These are phyloP conservation scores for Apoderus coryli DNA, from an alignment of 2,888 invertebrate species.

Conservation along the genomic window DNA sequence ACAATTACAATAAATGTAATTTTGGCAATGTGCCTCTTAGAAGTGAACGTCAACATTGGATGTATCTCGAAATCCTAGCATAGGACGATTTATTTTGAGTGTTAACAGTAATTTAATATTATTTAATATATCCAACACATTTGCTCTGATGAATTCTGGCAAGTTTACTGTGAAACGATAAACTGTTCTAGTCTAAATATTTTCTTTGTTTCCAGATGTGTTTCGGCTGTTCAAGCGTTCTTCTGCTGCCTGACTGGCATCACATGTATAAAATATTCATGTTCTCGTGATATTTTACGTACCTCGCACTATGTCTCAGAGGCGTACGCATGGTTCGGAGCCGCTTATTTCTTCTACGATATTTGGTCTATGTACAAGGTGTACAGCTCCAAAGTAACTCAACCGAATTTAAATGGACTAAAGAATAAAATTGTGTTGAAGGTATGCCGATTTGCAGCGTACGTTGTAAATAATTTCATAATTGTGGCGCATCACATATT, in stretches of 20 bases:
- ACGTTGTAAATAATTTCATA: conserved; percentile 45
- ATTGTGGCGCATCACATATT: conserved; percentile 62
- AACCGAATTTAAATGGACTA: conserved; percentile 12
- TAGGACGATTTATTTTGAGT: no score
- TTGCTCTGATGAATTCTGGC: no score
- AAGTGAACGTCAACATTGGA: no score
- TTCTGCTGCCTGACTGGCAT: conserved; percentile 52
- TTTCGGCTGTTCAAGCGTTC: conserved; percentile 57
- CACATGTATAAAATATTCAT: conserved; percentile 52
- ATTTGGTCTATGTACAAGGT: conserved; percentile 70
- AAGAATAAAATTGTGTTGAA: conserved; percentile 13
- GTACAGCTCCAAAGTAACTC: conserved; percentile 28
- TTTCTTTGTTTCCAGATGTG: conserved; percentile 42
- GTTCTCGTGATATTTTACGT: conserved; percentile 49
- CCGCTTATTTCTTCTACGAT: conserved; percentile 66
- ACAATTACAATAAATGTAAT: no score
- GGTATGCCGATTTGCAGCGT: conserved; percentile 17
- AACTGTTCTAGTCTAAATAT: no score
- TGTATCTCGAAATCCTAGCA: no score
- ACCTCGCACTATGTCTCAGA: conserved; percentile 59
- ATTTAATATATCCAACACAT: no score
- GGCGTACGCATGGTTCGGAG: conserved; percentile 67
- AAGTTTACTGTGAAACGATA: no score
- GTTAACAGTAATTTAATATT: no score
- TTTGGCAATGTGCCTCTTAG: no score